Conservation (phyloP, 2,888 invertebrate species). For the Agrypnus murinus region DNA sequence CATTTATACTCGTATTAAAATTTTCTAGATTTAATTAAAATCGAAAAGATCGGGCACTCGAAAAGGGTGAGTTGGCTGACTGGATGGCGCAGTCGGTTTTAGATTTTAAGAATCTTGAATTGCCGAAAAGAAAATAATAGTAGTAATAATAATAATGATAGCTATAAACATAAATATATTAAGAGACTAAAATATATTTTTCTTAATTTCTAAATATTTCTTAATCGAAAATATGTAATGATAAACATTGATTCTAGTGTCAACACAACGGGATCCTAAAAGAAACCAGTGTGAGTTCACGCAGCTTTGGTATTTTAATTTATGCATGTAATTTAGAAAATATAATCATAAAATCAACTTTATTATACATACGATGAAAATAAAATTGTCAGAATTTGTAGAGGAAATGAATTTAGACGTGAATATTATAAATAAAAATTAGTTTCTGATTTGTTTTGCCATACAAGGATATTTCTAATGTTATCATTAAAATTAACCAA, state of each 20-base stretch:
- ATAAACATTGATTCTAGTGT: conserved; percentile 23
- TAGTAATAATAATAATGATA: conserved; percentile 14
- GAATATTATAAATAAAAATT: conserved; percentile 16
- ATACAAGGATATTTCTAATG: not conserved
- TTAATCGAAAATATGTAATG: conserved; percentile 26
- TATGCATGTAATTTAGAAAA: conserved; percentile 22
- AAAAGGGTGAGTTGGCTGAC: too few species aligned
- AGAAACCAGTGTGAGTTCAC: conserved; percentile 21
- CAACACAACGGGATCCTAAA: conserved; percentile 20
- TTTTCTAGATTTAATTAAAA: too few species aligned
- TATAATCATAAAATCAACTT: conserved; percentile 21
- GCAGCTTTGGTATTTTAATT: conserved; percentile 16
- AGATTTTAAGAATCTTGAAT: too few species aligned
- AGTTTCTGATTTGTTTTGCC: conserved; percentile 4
- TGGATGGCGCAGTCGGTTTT: too few species aligned
- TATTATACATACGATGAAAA: not conserved
- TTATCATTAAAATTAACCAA: too few species aligned
- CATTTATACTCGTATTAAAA: too few species aligned
- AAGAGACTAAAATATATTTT: conserved; percentile 1
- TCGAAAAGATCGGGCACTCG: too few species aligned
- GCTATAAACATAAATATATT: conserved; percentile 14
- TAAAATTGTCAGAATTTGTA: conserved; percentile 16
- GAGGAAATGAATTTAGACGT: conserved; percentile 8
- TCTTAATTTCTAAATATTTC: conserved; percentile 24
- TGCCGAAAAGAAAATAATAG: not conserved